Conservation (phyloP, 37 sponge, comb jelly and placozoan species). For the Hormiphora californensis region DNA sequence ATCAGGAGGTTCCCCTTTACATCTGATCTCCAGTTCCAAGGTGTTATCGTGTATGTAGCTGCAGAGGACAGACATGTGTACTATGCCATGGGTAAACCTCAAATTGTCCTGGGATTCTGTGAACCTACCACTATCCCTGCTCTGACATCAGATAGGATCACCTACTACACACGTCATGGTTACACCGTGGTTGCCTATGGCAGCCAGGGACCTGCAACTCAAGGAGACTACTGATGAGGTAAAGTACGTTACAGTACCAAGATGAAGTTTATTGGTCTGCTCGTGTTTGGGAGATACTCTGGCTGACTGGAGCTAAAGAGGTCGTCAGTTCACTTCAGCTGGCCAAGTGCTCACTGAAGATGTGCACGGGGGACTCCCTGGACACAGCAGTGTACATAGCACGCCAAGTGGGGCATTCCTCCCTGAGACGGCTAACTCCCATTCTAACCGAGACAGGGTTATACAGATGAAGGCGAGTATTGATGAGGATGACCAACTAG, state of each 20-base stretch:
- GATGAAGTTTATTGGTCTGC: neutral
- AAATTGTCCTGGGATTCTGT: neutral
- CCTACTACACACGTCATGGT: neutral
- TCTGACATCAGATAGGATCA: neutral
- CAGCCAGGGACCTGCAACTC: too few species aligned
- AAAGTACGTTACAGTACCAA: too few species aligned
- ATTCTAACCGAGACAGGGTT: neutral
- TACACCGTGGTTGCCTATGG: neutral
- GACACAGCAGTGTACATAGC: neutral
- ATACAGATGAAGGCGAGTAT: neutral
- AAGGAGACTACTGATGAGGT: neutral
- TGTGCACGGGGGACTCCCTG: neutral
- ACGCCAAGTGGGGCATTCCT: neutral
- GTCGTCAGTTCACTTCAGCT: neutral
- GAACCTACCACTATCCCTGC: neutral
- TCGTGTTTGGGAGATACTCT: too few species aligned
- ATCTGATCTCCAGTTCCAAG: neutral
- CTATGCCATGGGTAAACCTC: neutral
- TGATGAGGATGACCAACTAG: neutral
- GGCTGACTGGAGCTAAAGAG: conserved; percentile 6
- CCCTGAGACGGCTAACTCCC: neutral
- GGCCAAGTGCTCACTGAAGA: neutral
- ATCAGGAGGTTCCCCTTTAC: neutral
- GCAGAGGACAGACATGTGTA: neutral
- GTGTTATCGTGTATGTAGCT: neutral